A percentile compares a stretch with the other conserved stretches of the same genome.
Evolutionary conservation across 2,888 invertebrate genomes (phyloP).

Genomic region (Drepanosiphum platanoidis): DNA sequence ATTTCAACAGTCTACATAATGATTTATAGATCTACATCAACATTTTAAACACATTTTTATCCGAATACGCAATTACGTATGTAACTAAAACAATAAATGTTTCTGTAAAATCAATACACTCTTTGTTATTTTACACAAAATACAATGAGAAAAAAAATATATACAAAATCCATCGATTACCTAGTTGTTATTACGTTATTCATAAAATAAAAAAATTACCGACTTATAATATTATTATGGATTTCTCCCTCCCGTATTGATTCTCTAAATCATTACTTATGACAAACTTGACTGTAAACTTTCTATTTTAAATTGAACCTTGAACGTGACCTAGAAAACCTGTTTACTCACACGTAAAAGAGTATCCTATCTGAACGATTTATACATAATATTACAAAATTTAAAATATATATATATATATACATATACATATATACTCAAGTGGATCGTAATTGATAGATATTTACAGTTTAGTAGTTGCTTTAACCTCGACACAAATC

Average conservation of each 20-base stretch:
- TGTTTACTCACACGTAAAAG: not conserved
- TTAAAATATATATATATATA: not conserved
- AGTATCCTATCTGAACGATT: constrained; percentile 28
- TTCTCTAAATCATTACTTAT: not conserved
- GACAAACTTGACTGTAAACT: constrained; percentile 1
- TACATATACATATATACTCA: not conserved
- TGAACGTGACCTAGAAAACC: constrained; percentile 46
- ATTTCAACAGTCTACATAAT: no score
- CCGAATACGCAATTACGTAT: no score
- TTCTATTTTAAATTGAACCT: constrained; percentile 37
- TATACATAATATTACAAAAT: constrained; percentile 31
- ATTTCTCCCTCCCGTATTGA: not conserved
- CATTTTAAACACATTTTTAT: no score
- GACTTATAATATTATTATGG: not conserved
- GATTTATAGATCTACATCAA: no score
- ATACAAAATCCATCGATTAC: not conserved
- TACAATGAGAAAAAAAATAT: no score
- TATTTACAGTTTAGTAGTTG: constrained; percentile 24
- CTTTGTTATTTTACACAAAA: no score
- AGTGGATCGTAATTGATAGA: constrained; percentile 23
- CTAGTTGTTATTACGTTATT: not conserved
- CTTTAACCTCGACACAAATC: constrained; percentile 35
- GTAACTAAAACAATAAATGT: no score
- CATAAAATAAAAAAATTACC: not conserved
- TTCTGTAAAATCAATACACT: no score